phyloP scores from a whole-genome alignment of 1,140 invertebrate genomes.

The Rhagoletis zephyria region DNA sequence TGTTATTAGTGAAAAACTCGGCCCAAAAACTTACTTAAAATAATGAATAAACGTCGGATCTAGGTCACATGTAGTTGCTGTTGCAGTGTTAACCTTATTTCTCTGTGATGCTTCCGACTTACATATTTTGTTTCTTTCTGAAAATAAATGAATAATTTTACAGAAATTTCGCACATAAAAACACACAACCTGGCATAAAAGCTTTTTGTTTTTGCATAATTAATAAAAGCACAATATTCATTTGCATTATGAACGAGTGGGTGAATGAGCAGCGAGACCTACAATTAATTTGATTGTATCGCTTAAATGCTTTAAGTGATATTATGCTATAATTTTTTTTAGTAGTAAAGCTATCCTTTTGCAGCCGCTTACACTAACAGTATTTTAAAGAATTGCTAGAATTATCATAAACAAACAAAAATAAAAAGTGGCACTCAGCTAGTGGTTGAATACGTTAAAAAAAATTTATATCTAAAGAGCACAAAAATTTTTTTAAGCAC shows the following conservation, averaged over 20 bases:
- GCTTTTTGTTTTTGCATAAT: not conserved
- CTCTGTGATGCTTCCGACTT: not conserved
- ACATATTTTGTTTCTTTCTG: not conserved
- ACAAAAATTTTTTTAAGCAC: too few species aligned
- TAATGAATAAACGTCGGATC: too few species aligned
- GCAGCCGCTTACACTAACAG: not conserved
- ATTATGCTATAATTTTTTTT: not conserved
- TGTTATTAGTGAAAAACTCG: too few species aligned
- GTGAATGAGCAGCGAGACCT: not conserved
- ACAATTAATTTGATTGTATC: not conserved
- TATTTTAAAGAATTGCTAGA: not conserved
- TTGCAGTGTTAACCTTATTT: not conserved
- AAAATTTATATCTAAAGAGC: too few species aligned
- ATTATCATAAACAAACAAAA: not conserved
- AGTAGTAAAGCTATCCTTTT: not conserved
- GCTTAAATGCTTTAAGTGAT: conserved; percentile 15
- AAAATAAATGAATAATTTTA: not conserved
- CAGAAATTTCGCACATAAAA: not conserved
- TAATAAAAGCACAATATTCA: not conserved
- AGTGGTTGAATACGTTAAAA: too few species aligned
- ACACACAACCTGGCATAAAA: not conserved
- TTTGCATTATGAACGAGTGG: not conserved
- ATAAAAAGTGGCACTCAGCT: not conserved
- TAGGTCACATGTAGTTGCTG: not conserved
- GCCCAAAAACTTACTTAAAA: too few species aligned